Base-by-base conservation (phyloP, 2,113 vertebrate species). In the Gobiocypris rarus region DNA sequence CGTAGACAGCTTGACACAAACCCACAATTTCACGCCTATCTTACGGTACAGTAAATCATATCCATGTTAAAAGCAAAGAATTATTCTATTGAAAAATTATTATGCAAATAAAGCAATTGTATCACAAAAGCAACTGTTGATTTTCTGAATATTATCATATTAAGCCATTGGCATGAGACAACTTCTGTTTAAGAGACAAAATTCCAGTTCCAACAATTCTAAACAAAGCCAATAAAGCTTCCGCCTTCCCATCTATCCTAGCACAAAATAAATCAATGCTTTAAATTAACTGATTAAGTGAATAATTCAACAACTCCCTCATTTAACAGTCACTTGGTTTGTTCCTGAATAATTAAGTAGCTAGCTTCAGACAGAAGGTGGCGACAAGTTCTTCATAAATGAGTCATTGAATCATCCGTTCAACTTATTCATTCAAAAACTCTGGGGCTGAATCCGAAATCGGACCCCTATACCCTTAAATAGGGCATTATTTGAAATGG, bases 1-100 rank as follows among this genome's bases (percentile, higher is more conserved):
- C 93, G 91, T 63, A 87, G 87, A 48, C 94, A 93, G 83, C 91
- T 93, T 87, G 93, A 95, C 78, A 90, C 52, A 41, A 96, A 92
- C 88, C 92, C 89, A 14, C 90, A 93, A 22, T 96, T 97, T 88
- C 43, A 86, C 5, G 41, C 89, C 9, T 96, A 92, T 3, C 77
- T 96, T 59, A 89, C 89, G 93, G 96, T 96, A 87, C 14, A 58
- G 22, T 22, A 74, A 9, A 38, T 54, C 22, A 54, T 24, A 24
- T 38, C 4, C 1, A 15, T 63, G 63, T 45, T 73, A 63, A 69
- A 59, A 71, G 67, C 69, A 45, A 56, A 28, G 1, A 24, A 73
- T 73, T 45, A 73, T 43, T 26, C 41, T 9, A 69, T 22, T 22
- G 9, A 26, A 15, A 69, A 69, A 22, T 8, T 0, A 38, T 34